Conservation (phyloP, 2,113 vertebrate species). For the Silurus glanis region DNA sequence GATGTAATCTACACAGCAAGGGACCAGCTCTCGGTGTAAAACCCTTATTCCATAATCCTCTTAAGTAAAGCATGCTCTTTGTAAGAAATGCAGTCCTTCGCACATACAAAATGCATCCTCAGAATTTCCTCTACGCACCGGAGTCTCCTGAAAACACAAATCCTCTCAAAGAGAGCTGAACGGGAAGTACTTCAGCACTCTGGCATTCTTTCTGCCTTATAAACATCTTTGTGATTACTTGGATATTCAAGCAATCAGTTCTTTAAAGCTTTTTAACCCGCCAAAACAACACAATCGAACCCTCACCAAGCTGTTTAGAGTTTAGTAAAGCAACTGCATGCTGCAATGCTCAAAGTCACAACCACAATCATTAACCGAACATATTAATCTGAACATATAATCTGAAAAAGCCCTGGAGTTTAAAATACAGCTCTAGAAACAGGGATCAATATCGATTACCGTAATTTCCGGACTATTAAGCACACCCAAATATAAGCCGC, state of each 20-base stretch:
- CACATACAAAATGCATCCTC: conserved; percentile 9
- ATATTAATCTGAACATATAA: background rate
- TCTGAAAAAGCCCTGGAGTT: background rate
- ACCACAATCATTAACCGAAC: background rate
- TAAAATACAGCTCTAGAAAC: background rate
- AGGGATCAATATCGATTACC: background rate
- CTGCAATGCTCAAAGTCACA: background rate
- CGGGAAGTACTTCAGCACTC: background rate
- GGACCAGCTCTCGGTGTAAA: conserved; percentile 37
- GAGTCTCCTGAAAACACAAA: conserved; percentile 32
- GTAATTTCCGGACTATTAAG: too few species aligned
- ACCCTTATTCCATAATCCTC: conserved; percentile 41
- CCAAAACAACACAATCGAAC: background rate
- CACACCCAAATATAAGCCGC: too few species aligned
- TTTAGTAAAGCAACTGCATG: background rate
- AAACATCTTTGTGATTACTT: background rate
- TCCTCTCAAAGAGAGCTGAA: conserved; percentile 32
- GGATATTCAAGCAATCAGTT: background rate
- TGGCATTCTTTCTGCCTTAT: background rate
- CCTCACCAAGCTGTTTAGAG: too few species aligned
- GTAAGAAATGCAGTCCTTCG: background rate
- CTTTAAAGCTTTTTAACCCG: background rate
- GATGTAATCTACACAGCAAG: conserved; percentile 43
- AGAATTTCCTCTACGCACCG: background rate
- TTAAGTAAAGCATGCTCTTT: conserved; percentile 41